Conservation (phyloP, 2,113 vertebrate species). For the Aldabrachelys gigantea region DNA sequence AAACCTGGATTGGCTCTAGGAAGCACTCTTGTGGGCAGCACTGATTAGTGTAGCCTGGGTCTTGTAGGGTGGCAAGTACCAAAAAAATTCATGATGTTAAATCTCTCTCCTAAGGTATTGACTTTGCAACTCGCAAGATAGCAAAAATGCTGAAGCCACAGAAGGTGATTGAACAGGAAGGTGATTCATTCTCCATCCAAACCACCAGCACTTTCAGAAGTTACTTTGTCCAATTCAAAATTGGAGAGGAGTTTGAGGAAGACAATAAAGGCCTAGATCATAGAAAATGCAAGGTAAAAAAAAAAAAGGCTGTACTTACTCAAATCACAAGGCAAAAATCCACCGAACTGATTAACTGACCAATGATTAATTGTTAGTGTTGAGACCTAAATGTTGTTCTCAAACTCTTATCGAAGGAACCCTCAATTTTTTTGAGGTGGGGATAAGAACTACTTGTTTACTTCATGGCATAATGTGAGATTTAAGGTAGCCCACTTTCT, state of each 20-base stretch:
- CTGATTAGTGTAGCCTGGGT: neutral
- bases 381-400: neutral
- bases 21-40: neutral
- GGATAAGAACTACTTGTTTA: neutral
- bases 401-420: neutral
- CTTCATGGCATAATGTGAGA: neutral
- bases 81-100: neutral
- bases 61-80: neutral
- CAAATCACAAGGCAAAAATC: neutral
- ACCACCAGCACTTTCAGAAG: slow-evolving; percentile 84
- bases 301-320: slow-evolving; percentile 12
- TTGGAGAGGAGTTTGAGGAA: slow-evolving; percentile 88
- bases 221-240: slow-evolving; percentile 83
- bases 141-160: slow-evolving; percentile 83
- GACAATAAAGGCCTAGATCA: slow-evolving; percentile 90
- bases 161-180: slow-evolving; percentile 87
- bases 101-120: slow-evolving; percentile 79
- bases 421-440: neutral
- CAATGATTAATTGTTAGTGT: neutral
- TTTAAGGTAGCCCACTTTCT: neutral
- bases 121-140: slow-evolving; percentile 82
- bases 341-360: neutral
- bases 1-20: neutral
- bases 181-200: slow-evolving; percentile 81
- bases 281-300: slow-evolving; percentile 86